These are phyloP conservation scores for Aythya baeri DNA, from an alignment of 2,113 vertebrate genomes.

Conservation along the genomic window DNA sequence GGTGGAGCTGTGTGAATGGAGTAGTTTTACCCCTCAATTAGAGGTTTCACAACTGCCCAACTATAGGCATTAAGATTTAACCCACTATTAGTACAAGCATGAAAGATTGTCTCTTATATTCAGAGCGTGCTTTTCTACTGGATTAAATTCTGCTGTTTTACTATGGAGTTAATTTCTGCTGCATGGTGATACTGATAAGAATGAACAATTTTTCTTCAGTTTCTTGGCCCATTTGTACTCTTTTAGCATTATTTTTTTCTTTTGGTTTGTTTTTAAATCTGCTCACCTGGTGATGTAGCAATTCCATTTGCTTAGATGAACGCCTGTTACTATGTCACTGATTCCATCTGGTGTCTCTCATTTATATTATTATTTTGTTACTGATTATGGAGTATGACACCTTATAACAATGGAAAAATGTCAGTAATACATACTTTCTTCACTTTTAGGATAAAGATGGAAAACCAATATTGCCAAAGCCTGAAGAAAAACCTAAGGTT, in stretches of 20 bases:
- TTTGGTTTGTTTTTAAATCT: background rate
- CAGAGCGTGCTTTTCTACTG: background rate
- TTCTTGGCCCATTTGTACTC: background rate
- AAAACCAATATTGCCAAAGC: slow-evolving; percentile 69
- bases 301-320: background rate
- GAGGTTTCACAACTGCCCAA: background rate
- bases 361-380: background rate
- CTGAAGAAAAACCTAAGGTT: slow-evolving; percentile 77
- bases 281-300: background rate
- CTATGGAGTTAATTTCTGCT: background rate
- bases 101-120: background rate
- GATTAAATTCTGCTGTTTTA: background rate
- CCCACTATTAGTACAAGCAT: background rate
- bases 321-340: background rate
- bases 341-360: background rate
- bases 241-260: background rate
- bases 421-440: background rate
- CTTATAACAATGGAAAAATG: background rate
- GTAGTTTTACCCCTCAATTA: background rate
- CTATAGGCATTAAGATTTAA: background rate
- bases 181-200: background rate
- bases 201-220: background rate
- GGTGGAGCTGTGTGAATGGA: background rate
- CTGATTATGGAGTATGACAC: background rate
- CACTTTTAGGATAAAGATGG: slow-evolving; percentile 76